These are phyloP conservation scores for Zaprionus lachaisei DNA, from an alignment of 1,140 invertebrate species.

Conservation along the genomic window DNA sequence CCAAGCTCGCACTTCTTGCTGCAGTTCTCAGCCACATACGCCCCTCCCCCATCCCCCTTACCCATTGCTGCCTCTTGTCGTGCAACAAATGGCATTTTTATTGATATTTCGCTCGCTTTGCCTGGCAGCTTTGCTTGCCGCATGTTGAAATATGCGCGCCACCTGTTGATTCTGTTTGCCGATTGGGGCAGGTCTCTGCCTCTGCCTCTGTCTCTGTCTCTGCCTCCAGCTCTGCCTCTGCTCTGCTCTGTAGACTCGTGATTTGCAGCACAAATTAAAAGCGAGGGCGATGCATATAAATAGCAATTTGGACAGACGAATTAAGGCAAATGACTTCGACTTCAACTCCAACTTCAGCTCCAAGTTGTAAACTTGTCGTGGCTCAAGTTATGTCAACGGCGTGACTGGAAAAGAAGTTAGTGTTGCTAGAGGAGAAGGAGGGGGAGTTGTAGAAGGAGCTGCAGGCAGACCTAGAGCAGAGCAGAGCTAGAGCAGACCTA, in stretches of 20 bases:
- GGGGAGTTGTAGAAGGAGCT: not conserved
- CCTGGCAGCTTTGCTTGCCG: slow-evolving; percentile 49
- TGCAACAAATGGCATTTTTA: slow-evolving; percentile 80
- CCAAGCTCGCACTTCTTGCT: not conserved
- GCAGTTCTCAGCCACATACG: not conserved
- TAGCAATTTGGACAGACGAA: slow-evolving; percentile 80
- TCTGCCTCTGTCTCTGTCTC: slow-evolving; percentile 5
- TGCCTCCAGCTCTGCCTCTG: not conserved
- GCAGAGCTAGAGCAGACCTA: not conserved
- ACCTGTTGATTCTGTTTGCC: slow-evolving; percentile 79
- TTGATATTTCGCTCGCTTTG: slow-evolving; percentile 78
- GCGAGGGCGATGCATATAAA: slow-evolving; percentile 80
- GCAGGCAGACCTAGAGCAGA: not conserved
- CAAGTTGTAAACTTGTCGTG: slow-evolving; percentile 56
- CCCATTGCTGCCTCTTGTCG: slow-evolving; percentile 51
- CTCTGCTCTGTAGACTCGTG: slow-evolving; percentile 54
- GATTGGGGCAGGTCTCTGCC: slow-evolving; percentile 46
- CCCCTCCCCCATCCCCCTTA: slow-evolving; percentile 13
- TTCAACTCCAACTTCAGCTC: not conserved
- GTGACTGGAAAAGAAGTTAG: slow-evolving; percentile 50
- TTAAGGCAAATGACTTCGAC: slow-evolving; percentile 73
- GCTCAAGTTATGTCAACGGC: slow-evolving; percentile 73
- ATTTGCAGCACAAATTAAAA: slow-evolving; percentile 80
- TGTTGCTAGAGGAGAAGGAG: no score
- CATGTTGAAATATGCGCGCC: slow-evolving; percentile 81